Evolutionary conservation across 2,888 invertebrate species (phyloP).

Genomic region (Clivina fossor): DNA sequence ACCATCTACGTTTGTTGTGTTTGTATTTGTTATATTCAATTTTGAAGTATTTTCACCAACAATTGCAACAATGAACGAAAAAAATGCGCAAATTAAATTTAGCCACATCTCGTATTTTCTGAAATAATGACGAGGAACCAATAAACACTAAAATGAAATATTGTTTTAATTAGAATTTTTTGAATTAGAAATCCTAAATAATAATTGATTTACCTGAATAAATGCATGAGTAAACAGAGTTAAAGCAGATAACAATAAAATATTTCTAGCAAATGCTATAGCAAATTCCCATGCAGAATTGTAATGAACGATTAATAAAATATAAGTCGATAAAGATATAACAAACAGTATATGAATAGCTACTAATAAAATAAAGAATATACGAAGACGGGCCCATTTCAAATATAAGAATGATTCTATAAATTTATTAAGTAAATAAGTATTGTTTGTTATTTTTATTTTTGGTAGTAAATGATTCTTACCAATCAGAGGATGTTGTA

Average conservation of each 20-base stretch:
- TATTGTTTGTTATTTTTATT: background rate
- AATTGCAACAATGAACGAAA: conserved; percentile 48
- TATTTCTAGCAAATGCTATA: conserved; percentile 42
- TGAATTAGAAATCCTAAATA: background rate
- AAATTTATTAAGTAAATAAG: background rate
- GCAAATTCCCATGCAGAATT: conserved; percentile 37
- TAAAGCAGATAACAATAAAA: conserved; percentile 45
- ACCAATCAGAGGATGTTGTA: conserved; percentile 56
- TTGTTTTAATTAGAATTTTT: conserved; percentile 36
- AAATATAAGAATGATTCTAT: conserved; percentile 53
- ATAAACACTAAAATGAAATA: conserved; percentile 45
- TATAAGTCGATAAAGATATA: conserved; percentile 50
- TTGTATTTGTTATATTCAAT: too few species aligned
- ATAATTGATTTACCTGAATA: conserved; percentile 44
- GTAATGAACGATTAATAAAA: conserved; percentile 43
- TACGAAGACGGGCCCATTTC: conserved; percentile 57
- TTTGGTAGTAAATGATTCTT: conserved; percentile 16
- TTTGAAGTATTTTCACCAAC: too few species aligned
- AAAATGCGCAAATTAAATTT: conserved; percentile 48
- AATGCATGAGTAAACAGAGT: conserved; percentile 46
- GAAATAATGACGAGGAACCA: conserved; percentile 49
- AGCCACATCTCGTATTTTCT: conserved; percentile 52
- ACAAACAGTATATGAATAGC: conserved; percentile 51
- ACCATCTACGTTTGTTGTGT: conserved; percentile 13
- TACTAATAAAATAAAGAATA: conserved; percentile 54